phyloP scores from a whole-genome alignment of 2,113 vertebrate genomes.

The Halichoerus grypus region DNA sequence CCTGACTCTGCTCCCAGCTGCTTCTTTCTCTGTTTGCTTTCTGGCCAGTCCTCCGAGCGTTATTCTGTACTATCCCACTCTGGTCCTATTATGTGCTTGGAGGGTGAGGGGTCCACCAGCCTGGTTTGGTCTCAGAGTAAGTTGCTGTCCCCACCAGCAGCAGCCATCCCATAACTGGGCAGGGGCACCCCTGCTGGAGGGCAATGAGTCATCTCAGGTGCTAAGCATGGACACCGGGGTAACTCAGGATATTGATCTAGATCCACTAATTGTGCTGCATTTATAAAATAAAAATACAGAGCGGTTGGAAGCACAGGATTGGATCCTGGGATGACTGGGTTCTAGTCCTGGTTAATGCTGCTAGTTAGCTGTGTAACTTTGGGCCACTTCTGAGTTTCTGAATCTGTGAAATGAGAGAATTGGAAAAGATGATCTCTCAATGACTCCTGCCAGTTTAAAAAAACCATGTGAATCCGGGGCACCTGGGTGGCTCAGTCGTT shows the following conservation, averaged over 20 bases:
- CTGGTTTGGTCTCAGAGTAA: neutral
- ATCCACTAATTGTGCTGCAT: neutral
- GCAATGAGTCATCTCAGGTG: neutral
- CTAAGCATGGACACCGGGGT: accelerated
- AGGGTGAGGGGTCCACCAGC: neutral
- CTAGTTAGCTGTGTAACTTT: neutral
- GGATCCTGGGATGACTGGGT: neutral
- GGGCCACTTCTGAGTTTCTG: neutral
- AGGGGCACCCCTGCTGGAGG: neutral
- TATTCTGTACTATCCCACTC: neutral
- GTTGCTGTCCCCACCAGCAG: neutral
- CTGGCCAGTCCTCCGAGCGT: neutral
- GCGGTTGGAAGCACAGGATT: accelerated
- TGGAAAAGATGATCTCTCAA: neutral
- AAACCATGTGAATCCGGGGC: neutral
- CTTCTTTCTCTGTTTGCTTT: neutral
- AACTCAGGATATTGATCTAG: neutral
- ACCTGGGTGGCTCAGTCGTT: no score
- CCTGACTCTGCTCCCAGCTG: neutral
- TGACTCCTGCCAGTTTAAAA: neutral
- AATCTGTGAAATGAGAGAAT: neutral
- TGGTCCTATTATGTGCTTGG: neutral
- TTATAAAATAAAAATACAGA: neutral
- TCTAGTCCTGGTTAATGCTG: neutral
- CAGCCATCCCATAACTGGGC: neutral